Evolutionary conservation across 37 sponge, comb jelly and placozoan genomes (phyloP).

Genomic region (Eunapius fragilis): DNA sequence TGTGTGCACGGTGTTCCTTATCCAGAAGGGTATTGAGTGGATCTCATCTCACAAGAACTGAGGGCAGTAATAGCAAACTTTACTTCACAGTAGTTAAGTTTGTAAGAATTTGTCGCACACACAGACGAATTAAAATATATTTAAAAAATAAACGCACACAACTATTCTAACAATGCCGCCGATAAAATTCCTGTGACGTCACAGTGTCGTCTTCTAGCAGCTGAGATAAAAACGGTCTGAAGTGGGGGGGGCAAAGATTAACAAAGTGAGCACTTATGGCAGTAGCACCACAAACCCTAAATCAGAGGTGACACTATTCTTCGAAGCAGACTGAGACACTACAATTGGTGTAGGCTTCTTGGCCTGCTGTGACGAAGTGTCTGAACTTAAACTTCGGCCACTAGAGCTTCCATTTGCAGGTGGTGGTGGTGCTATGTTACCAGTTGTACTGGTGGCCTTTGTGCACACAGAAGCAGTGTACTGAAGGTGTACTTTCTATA

Average conservation of each 20-base stretch:
- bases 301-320: background rate
- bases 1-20: slow-evolving; percentile 75
- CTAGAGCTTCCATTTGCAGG: background rate
- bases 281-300: background rate
- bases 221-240: background rate
- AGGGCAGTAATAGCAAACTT: background rate
- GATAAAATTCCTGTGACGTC: background rate
- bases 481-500: too few relatives aligned
- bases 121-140: background rate
- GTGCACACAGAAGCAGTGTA: too few relatives aligned
- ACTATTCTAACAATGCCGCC: too few relatives aligned
- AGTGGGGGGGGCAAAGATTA: background rate
- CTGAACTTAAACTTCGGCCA: background rate
- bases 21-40: slow-evolving; percentile 71
- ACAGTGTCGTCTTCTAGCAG: background rate
- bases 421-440: background rate
- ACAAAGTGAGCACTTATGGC: background rate
- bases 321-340: background rate
- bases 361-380: background rate
- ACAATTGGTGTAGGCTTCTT: background rate
- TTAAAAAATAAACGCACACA: background rate
- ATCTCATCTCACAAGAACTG: slow-evolving; percentile 10
- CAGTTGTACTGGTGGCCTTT: background rate
- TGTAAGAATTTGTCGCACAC: background rate
- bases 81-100: background rate